Conservation (phyloP, 2,113 vertebrate species). For the Nyctibius bracteatus region DNA sequence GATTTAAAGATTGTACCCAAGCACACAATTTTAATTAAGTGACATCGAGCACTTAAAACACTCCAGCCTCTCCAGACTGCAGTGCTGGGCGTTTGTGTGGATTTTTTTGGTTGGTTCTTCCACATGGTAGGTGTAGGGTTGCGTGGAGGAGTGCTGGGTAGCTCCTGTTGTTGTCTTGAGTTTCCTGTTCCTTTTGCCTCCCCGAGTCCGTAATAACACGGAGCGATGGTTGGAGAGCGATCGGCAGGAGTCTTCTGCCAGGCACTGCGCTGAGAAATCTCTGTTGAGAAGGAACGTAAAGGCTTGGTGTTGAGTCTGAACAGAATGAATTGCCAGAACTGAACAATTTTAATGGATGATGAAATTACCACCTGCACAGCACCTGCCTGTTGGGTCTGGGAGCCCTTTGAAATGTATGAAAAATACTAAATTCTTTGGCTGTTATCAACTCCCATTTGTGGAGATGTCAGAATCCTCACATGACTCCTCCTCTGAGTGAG, state of each 20-base stretch:
- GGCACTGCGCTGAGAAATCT: background rate
- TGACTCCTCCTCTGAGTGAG: background rate
- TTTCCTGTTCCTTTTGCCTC: background rate
- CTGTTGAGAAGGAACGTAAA: background rate
- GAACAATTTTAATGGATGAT: background rate
- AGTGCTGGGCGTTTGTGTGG: background rate
- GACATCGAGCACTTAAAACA: background rate
- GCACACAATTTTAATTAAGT: background rate
- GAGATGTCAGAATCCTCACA: background rate
- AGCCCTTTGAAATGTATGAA: background rate
- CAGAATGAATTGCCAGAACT: background rate
- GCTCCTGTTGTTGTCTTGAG: background rate
- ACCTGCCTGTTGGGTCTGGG: background rate
- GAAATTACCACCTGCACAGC: background rate
- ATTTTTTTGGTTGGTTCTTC: background rate
- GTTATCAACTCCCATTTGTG: background rate
- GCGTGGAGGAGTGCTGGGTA: background rate
- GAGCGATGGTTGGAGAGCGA: background rate
- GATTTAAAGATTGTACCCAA: constrained; percentile 5
- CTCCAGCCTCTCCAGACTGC: background rate
- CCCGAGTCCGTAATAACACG: fast-evolving
- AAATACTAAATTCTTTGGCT: background rate
- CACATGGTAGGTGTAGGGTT: background rate
- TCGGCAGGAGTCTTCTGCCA: background rate
- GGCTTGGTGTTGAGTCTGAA: background rate